These are phyloP conservation scores for Drosophila yooni DNA, from an alignment of 2,888 invertebrate genomes.

Conservation along the genomic window DNA sequence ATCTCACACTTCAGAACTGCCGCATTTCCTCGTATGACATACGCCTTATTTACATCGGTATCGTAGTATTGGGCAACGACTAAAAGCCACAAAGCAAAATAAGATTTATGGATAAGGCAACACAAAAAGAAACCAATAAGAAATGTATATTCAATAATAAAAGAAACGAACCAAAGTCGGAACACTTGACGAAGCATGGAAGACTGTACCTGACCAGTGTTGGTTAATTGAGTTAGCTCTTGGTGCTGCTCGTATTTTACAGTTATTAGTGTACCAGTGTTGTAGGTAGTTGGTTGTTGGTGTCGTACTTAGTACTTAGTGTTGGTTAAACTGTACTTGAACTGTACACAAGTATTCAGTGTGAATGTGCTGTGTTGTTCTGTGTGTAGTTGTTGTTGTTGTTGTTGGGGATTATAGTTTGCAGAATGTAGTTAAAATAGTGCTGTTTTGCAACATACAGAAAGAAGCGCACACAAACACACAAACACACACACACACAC, in stretches of 20 bases:
- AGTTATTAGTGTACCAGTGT: slow-evolving; percentile 59
- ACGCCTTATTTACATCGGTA: slow-evolving; percentile 96
- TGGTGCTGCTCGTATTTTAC: slow-evolving; percentile 62
- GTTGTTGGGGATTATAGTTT: slow-evolving; percentile 42
- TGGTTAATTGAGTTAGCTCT: slow-evolving; percentile 66
- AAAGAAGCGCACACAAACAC: slow-evolving; percentile 63
- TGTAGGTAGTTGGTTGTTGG: slow-evolving; percentile 24
- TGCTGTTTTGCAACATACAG: slow-evolving; percentile 51
- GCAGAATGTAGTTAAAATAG: slow-evolving; percentile 55
- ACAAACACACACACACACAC: slow-evolving; percentile 16
- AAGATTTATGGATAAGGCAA: slow-evolving; percentile 8
- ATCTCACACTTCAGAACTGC: slow-evolving; percentile 95
- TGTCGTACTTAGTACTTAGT: slow-evolving; percentile 49
- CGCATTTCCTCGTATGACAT: slow-evolving; percentile 94
- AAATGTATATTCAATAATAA: slow-evolving; percentile 30
- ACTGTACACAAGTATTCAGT: slow-evolving; percentile 45
- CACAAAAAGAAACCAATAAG: slow-evolving; percentile 14
- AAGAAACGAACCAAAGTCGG: slow-evolving; percentile 21
- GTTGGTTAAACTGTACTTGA: slow-evolving; percentile 61
- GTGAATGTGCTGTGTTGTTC: slow-evolving; percentile 33
- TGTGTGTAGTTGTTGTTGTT: slow-evolving; percentile 26
- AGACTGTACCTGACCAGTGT: slow-evolving; percentile 59
- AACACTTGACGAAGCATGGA: slow-evolving; percentile 32
- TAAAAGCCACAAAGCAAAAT: slow-evolving; percentile 83
- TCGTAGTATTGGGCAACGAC: slow-evolving; percentile 96